These are phyloP conservation scores for Nymphalis io DNA, from an alignment of 1,140 invertebrate species.

Conservation along the genomic window DNA sequence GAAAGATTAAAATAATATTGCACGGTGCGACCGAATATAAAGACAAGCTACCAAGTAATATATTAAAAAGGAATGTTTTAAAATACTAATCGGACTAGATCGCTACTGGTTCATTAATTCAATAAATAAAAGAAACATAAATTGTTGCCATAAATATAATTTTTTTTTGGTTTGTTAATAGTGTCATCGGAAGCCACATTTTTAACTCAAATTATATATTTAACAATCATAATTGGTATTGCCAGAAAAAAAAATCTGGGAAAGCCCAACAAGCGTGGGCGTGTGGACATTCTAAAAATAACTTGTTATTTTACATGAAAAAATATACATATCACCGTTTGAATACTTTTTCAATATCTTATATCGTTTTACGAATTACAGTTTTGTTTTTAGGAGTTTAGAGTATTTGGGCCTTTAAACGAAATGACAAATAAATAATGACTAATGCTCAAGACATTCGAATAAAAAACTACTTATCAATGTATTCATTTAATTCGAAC, in stretches of 20 bases:
- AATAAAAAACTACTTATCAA: conserved; percentile 4
- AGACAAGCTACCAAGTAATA: background rate
- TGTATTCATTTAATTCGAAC: background rate
- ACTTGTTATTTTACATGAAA: too few species aligned
- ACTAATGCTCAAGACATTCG: conserved; percentile 1
- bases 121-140: background rate
- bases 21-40: background rate
- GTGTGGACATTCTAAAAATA: too few species aligned
- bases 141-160: background rate
- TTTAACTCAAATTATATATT: too few species aligned
- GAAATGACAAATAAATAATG: background rate
- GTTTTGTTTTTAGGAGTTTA: too few species aligned
- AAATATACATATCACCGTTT: too few species aligned
- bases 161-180: background rate
- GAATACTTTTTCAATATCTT: too few species aligned
- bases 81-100: conserved; percentile 25
- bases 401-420: too few species aligned
- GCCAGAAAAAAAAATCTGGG: too few species aligned
- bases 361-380: too few species aligned
- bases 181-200: background rate
- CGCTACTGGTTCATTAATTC: conserved; percentile 8
- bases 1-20: background rate
- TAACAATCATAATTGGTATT: too few species aligned
- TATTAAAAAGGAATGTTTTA: conserved; percentile 24
- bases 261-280: too few species aligned